phyloP scores from a whole-genome alignment of 2,113 vertebrate genomes.

The Psilopogon haemacephalus region DNA sequence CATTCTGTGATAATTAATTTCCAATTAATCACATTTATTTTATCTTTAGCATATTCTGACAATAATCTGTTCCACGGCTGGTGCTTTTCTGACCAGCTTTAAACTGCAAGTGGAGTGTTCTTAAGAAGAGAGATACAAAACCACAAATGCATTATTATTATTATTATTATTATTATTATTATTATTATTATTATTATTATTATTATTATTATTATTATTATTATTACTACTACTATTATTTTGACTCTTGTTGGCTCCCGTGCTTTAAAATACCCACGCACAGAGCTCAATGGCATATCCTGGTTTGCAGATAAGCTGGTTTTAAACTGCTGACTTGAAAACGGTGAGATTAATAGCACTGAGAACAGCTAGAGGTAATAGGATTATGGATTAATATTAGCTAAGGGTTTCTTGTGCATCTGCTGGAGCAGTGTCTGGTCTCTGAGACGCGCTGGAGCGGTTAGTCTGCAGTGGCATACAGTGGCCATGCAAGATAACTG shows the following conservation, averaged over 20 bases:
- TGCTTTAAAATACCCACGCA: background rate
- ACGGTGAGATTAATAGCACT: slow-evolving; percentile 36
- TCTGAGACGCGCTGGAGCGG: background rate
- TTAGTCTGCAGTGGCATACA: slow-evolving; percentile 56
- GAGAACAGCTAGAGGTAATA: slow-evolving; percentile 24
- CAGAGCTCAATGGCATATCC: background rate
- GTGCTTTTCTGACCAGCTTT: background rate
- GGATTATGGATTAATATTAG: slow-evolving; percentile 49
- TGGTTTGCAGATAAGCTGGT: slow-evolving; percentile 21
- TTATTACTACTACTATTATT: too few species aligned
- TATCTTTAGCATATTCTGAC: background rate
- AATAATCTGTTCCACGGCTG: background rate
- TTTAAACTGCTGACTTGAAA: slow-evolving; percentile 34
- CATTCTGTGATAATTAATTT: background rate
- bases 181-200: too few species aligned
- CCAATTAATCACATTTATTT: background rate
- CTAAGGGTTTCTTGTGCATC: slow-evolving; percentile 13
- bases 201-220: too few species aligned
- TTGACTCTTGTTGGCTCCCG: background rate
- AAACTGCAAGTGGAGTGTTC: background rate
- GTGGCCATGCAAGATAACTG: slow-evolving; percentile 33
- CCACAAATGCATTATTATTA: background rate
- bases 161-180: too few species aligned
- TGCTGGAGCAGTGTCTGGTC: background rate
- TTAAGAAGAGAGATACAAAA: background rate